Base-by-base conservation (phyloP, 2,113 vertebrate genomes). In the Pelvicachromis taeniatus region DNA sequence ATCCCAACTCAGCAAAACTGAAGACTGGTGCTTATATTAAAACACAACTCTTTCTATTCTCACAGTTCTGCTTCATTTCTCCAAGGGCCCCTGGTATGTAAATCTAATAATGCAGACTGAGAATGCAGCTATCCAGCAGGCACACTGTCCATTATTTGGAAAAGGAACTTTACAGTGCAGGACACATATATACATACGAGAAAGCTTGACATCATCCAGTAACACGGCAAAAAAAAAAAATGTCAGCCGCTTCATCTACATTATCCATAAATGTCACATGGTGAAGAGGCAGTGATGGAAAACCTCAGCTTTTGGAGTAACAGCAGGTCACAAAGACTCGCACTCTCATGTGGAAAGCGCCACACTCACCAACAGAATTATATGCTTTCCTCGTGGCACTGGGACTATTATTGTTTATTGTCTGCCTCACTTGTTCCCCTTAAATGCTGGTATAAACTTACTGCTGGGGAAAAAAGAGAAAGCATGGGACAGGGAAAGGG, bases 301-400 rank as follows among this genome's bases (percentile, higher is more conserved):
- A 93, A 93, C 88, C 92, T 92, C 84, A 88, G 87, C 81, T 84
- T 93, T 91, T 84, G 84, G 82, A 87, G 89, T 90, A 89, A 80
- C 88, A 88, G 85, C 87, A 85, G 88, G 93, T 95, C 88, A 92
- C 79, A 89, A 91, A 90, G 86, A 89, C 89, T 65, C 88, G 86
- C 85, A 87, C 77, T 90, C 91, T 95, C 88, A 93, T 93, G 94
- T 92, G 94, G 92, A 92, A 93, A 94, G 92, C 81, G 90, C 90
- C 89, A 91, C 84, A 89, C 85, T 91, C 89, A 92, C 90, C 92
- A 91, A 82, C 85, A 90, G 92, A 94, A 94, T 89, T 88, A 89
- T 87, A 91, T 54, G 48, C 85, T 92, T 93, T 90, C 87, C 89
- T 92, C 80, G 73, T 93, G 92, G 91, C 92, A 93, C 84, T 80